phyloP scores from a whole-genome alignment of 2,113 vertebrate genomes.

The Scatophagus argus region DNA sequence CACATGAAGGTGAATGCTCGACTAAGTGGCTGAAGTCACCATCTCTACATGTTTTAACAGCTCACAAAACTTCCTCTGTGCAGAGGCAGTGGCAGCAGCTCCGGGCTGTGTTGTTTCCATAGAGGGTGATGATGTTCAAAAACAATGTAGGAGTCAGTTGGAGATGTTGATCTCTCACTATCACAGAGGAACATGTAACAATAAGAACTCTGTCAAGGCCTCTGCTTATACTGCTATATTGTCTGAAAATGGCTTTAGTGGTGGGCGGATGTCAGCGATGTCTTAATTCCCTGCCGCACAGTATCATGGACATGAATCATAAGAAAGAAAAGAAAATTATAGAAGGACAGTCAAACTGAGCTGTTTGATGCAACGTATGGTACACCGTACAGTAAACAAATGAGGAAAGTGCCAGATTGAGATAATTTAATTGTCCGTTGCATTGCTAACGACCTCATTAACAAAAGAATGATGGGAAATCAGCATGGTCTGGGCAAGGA shows the following conservation, averaged over 20 bases:
- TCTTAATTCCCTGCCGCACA: slow-evolving; percentile 41
- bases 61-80: slow-evolving; percentile 67
- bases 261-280: slow-evolving; percentile 1
- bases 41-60: slow-evolving; percentile 61
- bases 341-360: slow-evolving; percentile 18
- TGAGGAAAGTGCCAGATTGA: slow-evolving; percentile 75
- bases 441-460: slow-evolving; percentile 86
- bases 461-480: slow-evolving; percentile 82
- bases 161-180: slow-evolving; percentile 18
- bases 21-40: slow-evolving; percentile 78
- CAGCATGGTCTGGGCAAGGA: slow-evolving; percentile 77
- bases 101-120: slow-evolving; percentile 53
- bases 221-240: slow-evolving; percentile 35
- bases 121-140: slow-evolving; percentile 30
- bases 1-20: slow-evolving; percentile 75
- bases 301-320: slow-evolving; percentile 14
- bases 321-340: background rate
- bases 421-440: slow-evolving; percentile 82
- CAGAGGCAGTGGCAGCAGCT: slow-evolving; percentile 41
- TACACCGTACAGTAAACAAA: slow-evolving; percentile 57
- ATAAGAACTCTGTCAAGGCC: slow-evolving; percentile 26
- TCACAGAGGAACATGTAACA: slow-evolving; percentile 36
- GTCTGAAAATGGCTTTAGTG: slow-evolving; percentile 31
- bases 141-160: slow-evolving; percentile 49
- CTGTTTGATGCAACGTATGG: slow-evolving; percentile 38